These are phyloP conservation scores for Aphaenogaster ashmeadi DNA, from an alignment of 1,140 invertebrate genomes.

Conservation along the genomic window DNA sequence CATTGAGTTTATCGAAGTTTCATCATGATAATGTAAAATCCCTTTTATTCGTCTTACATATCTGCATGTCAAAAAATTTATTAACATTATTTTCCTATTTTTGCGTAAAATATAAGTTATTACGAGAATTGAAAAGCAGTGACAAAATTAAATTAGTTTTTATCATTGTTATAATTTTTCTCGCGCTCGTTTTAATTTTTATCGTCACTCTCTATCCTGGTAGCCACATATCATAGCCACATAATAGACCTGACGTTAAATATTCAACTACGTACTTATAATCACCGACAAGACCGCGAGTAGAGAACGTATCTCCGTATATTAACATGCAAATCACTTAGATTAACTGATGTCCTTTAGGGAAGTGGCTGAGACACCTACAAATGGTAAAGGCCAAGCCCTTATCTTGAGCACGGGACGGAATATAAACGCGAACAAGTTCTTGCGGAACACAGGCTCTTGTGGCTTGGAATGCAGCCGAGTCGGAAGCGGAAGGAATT, in stretches of 20 bases:
- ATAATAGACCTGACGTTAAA: neutral
- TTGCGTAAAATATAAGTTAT: neutral
- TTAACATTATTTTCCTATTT: neutral
- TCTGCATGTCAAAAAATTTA: neutral
- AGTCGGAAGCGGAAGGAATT: conserved; percentile 4
- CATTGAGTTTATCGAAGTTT: conserved; percentile 14
- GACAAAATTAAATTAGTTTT: neutral
- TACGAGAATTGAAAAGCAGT: neutral
- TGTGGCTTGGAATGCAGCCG: neutral
- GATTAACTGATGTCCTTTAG: conserved; percentile 10
- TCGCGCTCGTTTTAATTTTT: neutral
- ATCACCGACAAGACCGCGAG: conserved; percentile 5
- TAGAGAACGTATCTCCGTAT: neutral
- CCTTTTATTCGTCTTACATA: neutral
- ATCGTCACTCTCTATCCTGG: neutral
- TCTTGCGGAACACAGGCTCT: neutral
- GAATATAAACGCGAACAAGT: conserved; percentile 39
- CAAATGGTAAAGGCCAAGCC: conserved; percentile 12
- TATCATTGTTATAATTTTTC: neutral
- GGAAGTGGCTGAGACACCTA: conserved; percentile 30
- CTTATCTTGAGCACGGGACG: conserved; percentile 3
- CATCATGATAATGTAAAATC: neutral
- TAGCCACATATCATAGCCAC: neutral
- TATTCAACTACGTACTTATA: neutral
- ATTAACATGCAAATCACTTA: conserved; percentile 54